These are phyloP conservation scores for Typhlichthys eigenmanni DNA, from an alignment of 2,797 vertebrate species.

Conservation along the genomic window DNA sequence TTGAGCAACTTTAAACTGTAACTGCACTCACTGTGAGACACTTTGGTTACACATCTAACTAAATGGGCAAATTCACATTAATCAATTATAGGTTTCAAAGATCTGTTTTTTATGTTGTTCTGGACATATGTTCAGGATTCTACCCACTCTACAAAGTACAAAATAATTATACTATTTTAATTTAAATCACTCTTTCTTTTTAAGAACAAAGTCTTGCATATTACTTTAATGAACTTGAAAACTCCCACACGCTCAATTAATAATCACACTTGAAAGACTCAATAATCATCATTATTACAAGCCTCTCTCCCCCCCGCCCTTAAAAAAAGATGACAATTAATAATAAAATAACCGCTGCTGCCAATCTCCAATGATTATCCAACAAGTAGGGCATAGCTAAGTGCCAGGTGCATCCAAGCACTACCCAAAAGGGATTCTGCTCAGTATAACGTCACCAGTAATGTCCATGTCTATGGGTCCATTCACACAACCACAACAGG, in stretches of 20 bases:
- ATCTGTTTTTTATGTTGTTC: too few species aligned
- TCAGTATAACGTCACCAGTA: constrained; percentile 30
- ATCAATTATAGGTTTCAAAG: too few species aligned
- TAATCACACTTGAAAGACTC: neutral
- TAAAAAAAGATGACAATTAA: constrained; percentile 35
- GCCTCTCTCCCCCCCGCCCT: constrained; percentile 4
- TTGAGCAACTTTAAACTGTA: too few species aligned
- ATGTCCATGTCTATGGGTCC: constrained; percentile 24
- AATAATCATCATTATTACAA: too few species aligned
- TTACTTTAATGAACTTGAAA: neutral
- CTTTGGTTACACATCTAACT: too few species aligned
- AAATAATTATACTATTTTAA: too few species aligned
- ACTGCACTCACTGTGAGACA: too few species aligned
- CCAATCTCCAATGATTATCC: constrained; percentile 13
- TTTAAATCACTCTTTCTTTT: too few species aligned
- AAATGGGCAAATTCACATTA: too few species aligned
- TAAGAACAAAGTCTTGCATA: too few species aligned
- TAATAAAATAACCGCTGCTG: constrained; percentile 17
- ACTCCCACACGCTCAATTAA: neutral
- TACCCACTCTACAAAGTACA: too few species aligned
- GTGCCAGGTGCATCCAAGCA: constrained; percentile 27
- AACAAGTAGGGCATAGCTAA: constrained; percentile 30
- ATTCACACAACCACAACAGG: neutral
- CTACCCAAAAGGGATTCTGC: constrained; percentile 30
- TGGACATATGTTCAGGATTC: too few species aligned